phyloP scores from a whole-genome alignment of 2,888 invertebrate genomes.

The Drosophila quinaria region DNA sequence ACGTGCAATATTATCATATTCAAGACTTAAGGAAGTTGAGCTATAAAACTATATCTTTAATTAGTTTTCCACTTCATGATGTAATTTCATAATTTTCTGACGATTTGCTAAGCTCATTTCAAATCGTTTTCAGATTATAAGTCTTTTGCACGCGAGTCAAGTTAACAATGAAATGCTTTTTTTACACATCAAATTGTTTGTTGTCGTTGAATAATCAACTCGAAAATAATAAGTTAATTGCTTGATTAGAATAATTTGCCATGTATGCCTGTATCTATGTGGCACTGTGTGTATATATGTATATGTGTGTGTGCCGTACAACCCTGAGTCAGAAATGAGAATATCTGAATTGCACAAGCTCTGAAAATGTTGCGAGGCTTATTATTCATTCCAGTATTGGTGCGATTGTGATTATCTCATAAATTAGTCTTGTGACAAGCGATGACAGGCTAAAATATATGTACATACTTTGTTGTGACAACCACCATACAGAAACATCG shows the following conservation, averaged over 20 bases:
- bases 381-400: constrained; percentile 30
- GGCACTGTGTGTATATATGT: background rate
- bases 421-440: constrained; percentile 83
- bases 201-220: constrained; percentile 33
- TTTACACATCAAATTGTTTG: constrained; percentile 26
- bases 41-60: constrained; percentile 1
- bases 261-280: constrained; percentile 17
- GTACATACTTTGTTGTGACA: constrained; percentile 33
- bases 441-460: constrained; percentile 54
- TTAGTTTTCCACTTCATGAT: background rate
- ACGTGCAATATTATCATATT: constrained; percentile 30
- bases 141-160: constrained; percentile 50
- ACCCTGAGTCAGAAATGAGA: constrained; percentile 44
- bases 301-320: constrained; percentile 30
- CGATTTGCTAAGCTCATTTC: constrained; percentile 14
- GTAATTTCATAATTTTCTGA: constrained; percentile 22
- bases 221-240: constrained; percentile 71
- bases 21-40: background rate
- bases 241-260: constrained; percentile 71
- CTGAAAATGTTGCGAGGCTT: constrained; percentile 18
- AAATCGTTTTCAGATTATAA: constrained; percentile 28
- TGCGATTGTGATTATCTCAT: constrained; percentile 77
- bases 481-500: constrained; percentile 34
- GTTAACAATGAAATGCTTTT: constrained; percentile 13
- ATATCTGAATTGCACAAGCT: constrained; percentile 48